Evolutionary conservation across 2,113 vertebrate species (phyloP), one percentile per base, ranked within the genome.

Genomic region (Ptyas mucosa): DNA sequence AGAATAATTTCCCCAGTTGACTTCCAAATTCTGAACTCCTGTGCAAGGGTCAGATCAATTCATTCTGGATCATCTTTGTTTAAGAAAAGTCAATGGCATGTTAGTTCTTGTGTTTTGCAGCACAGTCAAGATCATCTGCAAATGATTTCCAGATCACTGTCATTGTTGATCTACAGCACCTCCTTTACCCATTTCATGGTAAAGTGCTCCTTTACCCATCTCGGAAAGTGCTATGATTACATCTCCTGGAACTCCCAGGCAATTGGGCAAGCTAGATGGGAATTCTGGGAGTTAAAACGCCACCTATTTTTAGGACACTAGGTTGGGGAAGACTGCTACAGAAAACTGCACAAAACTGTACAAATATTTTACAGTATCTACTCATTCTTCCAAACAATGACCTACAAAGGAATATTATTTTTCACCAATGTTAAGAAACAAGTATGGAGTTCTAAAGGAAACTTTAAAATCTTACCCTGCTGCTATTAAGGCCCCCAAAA

Each of bases 401-500:
- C 85, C 24, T 81, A 7, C 91, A 89, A 14, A 52, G 53, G 8
- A 90, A 86, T 6, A 54, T 89, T 18, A 64, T 86, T 87, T n/a
- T 91, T 94, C 64, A 89, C 26, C 91, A 85, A 94, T 69, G 92
- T 55, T 88, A 96, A 96, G 55, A 97, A 95, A 94, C 52, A 92
- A 91, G 93, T 9, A 43, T 39, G 51, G 52, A 46, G 89, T 20
- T 90, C 90, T 3, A 0, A 86, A 89, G 69, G 61, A 94, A 94
- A 93, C 18, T 88, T 89, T 0, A 89, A 96, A 95, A 95, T 90
- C 97, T 98, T 98, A 99, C 99, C 99, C 98, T 93, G 99, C 98
- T 88, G 99, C 99, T 94, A 99, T 95, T 93, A 99, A 93, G 91
- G 99, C 99, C 3, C 99, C 99, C 2, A 98, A 86, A 81, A 99